phyloP scores from a whole-genome alignment of 2,797 vertebrate genomes.

The Melopsittacus undulatus region DNA sequence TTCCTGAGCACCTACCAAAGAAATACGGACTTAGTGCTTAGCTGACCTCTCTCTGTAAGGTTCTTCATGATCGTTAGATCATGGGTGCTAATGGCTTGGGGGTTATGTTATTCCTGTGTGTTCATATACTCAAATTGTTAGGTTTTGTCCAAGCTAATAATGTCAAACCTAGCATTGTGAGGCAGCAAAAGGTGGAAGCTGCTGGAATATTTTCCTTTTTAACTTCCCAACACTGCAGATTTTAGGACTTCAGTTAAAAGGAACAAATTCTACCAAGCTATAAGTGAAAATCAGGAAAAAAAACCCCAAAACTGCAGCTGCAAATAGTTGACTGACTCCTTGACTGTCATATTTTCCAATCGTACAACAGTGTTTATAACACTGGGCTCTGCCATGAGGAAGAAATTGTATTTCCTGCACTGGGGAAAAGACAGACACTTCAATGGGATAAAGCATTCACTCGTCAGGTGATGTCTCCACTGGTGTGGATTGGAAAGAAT shows the following conservation, averaged over 20 bases:
- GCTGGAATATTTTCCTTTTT: not conserved
- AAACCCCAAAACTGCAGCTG: not conserved
- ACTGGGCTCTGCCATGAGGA: slow-evolving; percentile 2
- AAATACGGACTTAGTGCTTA: not conserved
- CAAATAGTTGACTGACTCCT: not conserved
- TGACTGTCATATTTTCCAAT: slow-evolving; percentile 20
- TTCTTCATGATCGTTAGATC: not conserved
- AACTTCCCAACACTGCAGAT: not conserved
- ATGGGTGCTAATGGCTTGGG: not conserved
- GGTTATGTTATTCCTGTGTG: not conserved
- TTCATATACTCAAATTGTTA: not conserved
- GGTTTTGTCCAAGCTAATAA: not conserved
- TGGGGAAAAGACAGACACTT: not conserved
- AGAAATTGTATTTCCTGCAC: not conserved
- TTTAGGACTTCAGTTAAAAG: not conserved
- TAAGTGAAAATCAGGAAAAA: not conserved
- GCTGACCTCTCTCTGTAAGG: not conserved
- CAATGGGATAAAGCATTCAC: not conserved
- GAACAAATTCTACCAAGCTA: not conserved
- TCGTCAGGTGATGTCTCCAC: not conserved
- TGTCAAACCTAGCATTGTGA: not conserved
- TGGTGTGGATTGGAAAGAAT: not conserved
- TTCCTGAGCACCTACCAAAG: not conserved
- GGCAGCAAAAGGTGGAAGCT: not conserved
- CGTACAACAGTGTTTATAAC: slow-evolving; percentile 1